Evolutionary conservation across 2,888 invertebrate genomes (phyloP).

Genomic region (Parnassius smintheus): DNA sequence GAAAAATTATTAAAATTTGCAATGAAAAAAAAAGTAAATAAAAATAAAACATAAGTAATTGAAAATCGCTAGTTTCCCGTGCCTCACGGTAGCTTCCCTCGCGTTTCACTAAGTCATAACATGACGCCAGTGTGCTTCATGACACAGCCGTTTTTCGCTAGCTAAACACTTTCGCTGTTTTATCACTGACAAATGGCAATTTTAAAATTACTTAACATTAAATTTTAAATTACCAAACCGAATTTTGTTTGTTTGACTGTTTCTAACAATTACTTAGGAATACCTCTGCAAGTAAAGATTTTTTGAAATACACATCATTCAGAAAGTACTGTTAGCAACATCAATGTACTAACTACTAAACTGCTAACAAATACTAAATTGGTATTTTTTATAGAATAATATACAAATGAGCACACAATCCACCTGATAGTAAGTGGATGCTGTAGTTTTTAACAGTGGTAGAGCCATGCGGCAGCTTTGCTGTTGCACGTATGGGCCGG

Average conservation of each 20-base stretch:
- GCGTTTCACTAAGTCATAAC: conserved; percentile 40
- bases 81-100: conserved; percentile 8
- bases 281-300: background rate
- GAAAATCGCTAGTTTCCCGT: conserved; percentile 14
- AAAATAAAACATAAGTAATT: background rate
- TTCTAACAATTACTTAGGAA: conserved; percentile 17
- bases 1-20: background rate
- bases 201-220: conserved; percentile 15
- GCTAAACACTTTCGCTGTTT: conserved; percentile 53
- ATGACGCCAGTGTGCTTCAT: conserved; percentile 41
- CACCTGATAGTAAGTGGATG: no score
- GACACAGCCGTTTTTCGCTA: conserved; percentile 44
- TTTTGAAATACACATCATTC: background rate
- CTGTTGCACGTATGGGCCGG: no score
- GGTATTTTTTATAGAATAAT: no score
- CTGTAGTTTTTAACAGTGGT: no score
- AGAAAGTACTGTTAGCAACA: no score
- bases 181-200: conserved; percentile 9
- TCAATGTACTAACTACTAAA: no score
- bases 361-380: no score
- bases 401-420: no score
- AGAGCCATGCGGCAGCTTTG: no score
- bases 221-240: conserved; percentile 14
- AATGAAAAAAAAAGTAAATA: background rate
- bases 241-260: conserved; percentile 29